Evolutionary conservation across 2,113 vertebrate genomes (phyloP).

Genomic region (Gavialis gangeticus): DNA sequence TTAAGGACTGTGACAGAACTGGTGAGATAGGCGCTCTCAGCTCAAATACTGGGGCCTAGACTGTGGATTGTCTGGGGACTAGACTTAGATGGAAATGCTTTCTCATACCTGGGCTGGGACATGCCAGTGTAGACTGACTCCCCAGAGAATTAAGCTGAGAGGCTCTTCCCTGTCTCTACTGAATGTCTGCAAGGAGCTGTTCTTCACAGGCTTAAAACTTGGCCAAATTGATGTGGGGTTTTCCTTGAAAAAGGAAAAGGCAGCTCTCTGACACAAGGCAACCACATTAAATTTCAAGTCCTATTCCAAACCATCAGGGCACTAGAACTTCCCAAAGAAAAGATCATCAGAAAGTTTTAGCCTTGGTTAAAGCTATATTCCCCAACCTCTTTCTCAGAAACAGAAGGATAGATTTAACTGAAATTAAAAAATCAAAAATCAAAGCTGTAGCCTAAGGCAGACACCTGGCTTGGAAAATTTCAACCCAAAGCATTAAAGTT

Average conservation of each 20-base stretch:
- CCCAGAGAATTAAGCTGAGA: background rate
- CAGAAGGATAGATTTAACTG: background rate
- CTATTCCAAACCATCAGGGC: background rate
- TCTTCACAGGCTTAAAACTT: background rate
- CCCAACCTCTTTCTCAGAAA: background rate
- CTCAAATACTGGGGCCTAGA: background rate
- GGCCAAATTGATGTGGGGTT: background rate
- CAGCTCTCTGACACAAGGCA: background rate
- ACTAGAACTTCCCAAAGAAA: background rate
- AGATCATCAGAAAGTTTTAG: background rate
- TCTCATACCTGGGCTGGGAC: background rate
- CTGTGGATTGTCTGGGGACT: background rate
- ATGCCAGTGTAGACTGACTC: background rate
- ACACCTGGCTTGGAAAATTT: background rate
- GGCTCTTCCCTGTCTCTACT: background rate
- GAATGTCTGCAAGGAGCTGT: background rate
- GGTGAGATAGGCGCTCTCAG: background rate
- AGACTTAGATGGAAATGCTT: background rate
- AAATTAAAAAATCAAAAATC: background rate
- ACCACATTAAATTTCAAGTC: background rate
- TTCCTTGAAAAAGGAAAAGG: background rate
- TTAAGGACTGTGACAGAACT: background rate
- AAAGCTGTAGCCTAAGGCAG: background rate
- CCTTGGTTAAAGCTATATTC: no score
- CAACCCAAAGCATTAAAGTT: no score